Evolutionary conservation across 2,888 invertebrate species (phyloP), one percentile per base, ranked within the genome.

Genomic region (Drosophila paramelanica): DNA sequence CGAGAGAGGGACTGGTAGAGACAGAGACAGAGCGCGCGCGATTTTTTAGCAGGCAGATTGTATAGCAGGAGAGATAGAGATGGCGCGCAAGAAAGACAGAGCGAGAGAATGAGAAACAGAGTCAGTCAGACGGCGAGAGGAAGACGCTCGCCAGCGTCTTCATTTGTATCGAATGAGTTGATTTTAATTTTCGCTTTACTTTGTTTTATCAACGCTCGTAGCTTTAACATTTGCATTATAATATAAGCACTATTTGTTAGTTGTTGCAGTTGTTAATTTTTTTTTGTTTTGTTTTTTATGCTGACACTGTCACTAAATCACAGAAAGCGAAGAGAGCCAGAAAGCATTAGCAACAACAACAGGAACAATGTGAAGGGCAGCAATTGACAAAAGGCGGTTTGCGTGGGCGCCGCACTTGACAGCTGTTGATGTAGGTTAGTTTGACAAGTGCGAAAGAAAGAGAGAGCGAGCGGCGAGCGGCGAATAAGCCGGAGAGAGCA

Each of bases 391-490:
- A 53, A 38, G 55, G 74, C 65, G 66, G 50, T 53, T 61, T 62
- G 77, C 67, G 84, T 74, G 83, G 67, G 79, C 46, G 79, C 53
- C 77, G 60, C 73, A 51, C 46, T 67, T 69, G 65, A 86, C 85
- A 89, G 80, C 85, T 91, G 88, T 91, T 90, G 91, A 89, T 91
- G 90, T 90, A 90, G 90, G 90, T 90, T 91, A 90, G 90, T 90
- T 90, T 80, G 65, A 77, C 47, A 17, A 38, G 46, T 25, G 47
- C 55, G 23, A 11, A 46, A 46, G 39, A 53, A 36, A 49, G 46
- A 39, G 27, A 20, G 50, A 45, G 39, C 45, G 39, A 14, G 31
- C 11, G 25, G 39, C 62, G 58, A 23, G 39, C 57, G 59, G 49
- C 36, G 43, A 20, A 14, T 61, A n/a, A 20, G 31, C 38, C 8